Evolutionary conservation across 2,113 vertebrate genomes (phyloP).

Genomic region (human (Homo sapiens)): DNA sequence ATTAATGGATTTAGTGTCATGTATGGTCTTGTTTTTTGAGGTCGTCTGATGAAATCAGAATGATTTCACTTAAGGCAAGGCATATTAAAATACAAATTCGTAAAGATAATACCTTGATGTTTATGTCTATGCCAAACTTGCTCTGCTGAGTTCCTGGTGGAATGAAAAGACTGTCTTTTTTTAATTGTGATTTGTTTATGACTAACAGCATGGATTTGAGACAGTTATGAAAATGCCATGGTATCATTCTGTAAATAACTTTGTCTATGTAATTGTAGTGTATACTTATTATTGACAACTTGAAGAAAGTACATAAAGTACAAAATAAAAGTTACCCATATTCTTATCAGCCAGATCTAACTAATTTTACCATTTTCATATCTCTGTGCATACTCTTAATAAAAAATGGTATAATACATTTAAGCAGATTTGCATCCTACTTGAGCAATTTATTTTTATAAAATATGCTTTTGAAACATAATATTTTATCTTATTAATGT

Average conservation of each 20-base stretch:
- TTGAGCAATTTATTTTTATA: neutral
- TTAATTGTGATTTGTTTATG: neutral
- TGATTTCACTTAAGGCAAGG: neutral
- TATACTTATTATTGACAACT: neutral
- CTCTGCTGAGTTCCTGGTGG: neutral
- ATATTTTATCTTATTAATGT: neutral
- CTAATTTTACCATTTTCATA: neutral
- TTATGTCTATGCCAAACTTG: neutral
- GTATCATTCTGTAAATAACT: neutral
- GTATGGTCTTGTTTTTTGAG: constrained; percentile 2
- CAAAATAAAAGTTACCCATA: neutral
- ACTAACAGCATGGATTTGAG: constrained; percentile 41
- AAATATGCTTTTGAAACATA: neutral
- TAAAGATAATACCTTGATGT: neutral
- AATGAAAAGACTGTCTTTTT: constrained; percentile 4
- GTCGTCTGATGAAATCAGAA: neutral
- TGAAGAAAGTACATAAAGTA: neutral
- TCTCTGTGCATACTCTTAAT: neutral
- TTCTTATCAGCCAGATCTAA: neutral
- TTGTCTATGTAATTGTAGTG: neutral
- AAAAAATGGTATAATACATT: neutral
- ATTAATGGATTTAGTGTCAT: neutral
- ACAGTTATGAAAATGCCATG: constrained; percentile 36
- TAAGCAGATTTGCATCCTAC: neutral
- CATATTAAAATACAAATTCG: neutral